Evolutionary conservation across 2,797 vertebrate species (phyloP), one percentile per base, ranked within the genome.

Genomic region (Galagoides demidoff): DNA sequence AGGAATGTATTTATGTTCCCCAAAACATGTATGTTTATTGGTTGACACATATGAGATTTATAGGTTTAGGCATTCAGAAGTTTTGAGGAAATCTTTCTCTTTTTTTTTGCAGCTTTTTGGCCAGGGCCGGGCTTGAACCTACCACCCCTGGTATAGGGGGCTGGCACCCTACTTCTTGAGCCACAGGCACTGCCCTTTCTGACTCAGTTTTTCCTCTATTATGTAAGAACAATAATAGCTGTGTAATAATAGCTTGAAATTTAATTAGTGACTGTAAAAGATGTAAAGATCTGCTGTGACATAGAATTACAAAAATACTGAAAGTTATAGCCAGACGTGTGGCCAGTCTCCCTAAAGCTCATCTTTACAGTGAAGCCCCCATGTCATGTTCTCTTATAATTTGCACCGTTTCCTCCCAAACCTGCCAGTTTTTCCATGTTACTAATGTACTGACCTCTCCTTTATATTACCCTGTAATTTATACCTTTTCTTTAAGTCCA

Each of bases 361-460:
- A 22, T 27, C 27, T 71, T 27, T 22, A 7, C 27, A 45, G 22
- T 1, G 29, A 83, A 55, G 59, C 5, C 59, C 25, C 64, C 39
- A 3, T 34, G 90, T 71, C 12, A 63, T 31, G 57, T 63, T 73
- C 86, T n/a, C 85, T 83, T 45, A 81, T 27, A 84, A 66, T 81
- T 63, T 79, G 55, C 20, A 68, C 88, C 82, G 27, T 95, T 95
- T 59, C 82, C 84, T 78, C 78, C 94, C 70, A 73, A 86, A 94
- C 49, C 70, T 64, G 86, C 73, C 94, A 59, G 90, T 81, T 87
- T 96, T 13, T 74, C 76, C 39, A 34, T 64, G 89, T 86, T 93
- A 91, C 96, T 96, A 96, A 97, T 95, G 97, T 23, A 92, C 84
- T 87, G 79, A 73, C 95, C 92, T 94, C 85, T n/a, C 79, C 94